A percentile compares a stretch with the other conserved stretches of the same genome.
Evolutionary conservation across 2,888 invertebrate genomes (phyloP).

Genomic region (Metellina segmentata): DNA sequence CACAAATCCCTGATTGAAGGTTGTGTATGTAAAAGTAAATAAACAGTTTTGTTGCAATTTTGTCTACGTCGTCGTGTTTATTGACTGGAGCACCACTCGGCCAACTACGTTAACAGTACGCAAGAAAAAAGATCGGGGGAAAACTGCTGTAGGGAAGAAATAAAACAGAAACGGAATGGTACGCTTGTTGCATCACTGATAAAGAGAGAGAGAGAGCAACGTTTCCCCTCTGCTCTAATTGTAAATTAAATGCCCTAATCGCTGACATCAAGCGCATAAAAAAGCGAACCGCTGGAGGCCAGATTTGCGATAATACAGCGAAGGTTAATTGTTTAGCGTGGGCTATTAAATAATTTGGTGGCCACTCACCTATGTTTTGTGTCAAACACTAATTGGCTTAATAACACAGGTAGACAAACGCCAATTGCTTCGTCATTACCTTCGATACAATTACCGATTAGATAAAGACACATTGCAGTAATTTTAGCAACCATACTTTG

Average conservation of each 20-base stretch:
- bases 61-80: too few relatives aligned
- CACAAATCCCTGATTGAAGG: too few relatives aligned
- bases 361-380: not conserved
- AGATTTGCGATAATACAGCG: constrained; percentile 2
- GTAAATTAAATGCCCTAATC: constrained; percentile 24
- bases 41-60: too few relatives aligned
- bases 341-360: constrained; percentile 18
- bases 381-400: not conserved
- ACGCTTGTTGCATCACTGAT: constrained; percentile 11
- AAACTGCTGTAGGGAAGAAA: too few relatives aligned
- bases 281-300: not conserved
- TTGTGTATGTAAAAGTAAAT: too few relatives aligned
- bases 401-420: not conserved
- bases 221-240: not conserved
- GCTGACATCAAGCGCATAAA: not conserved
- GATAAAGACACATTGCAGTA: too few relatives aligned
- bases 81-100: too few relatives aligned
- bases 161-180: not conserved
- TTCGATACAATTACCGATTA: not conserved
- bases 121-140: too few relatives aligned
- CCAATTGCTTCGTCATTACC: not conserved
- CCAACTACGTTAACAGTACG: too few relatives aligned
- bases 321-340: constrained; percentile 45
- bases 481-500: too few relatives aligned
- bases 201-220: not conserved